Conservation (phyloP, 64 coral and sea anemone species). For the Dendrophyllia cribrosa region DNA sequence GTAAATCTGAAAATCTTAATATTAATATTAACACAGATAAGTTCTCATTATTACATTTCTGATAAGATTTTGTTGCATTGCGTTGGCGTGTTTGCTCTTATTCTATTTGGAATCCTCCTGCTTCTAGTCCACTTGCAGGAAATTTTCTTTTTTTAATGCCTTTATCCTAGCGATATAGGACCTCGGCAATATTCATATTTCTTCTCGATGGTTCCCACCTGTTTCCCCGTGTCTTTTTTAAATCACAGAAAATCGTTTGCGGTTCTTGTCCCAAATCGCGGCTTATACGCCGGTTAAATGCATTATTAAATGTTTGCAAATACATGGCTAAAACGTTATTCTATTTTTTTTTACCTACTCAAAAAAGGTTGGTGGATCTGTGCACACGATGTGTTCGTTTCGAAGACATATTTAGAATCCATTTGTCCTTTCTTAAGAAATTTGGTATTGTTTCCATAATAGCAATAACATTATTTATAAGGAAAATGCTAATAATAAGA, state of each 20-base stretch:
- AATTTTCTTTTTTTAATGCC: neutral
- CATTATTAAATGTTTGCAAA: conserved; percentile 15
- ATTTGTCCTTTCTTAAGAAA: too few relatives aligned
- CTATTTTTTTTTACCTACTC: neutral
- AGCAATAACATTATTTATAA: too few relatives aligned
- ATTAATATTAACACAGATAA: neutral
- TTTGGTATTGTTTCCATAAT: too few relatives aligned
- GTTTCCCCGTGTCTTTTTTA: neutral
- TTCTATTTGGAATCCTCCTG: neutral
- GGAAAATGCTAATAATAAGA: too few relatives aligned
- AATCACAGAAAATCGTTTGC: neutral
- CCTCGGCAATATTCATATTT: neutral
- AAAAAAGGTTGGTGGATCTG: neutral
- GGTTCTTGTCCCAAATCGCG: neutral
- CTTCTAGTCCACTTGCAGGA: neutral
- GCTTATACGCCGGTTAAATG: neutral
- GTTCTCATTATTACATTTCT: neutral
- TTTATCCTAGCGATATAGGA: neutral
- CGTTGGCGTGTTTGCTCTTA: neutral
- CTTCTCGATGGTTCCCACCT: neutral
- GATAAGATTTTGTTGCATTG: neutral
- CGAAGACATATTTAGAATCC: too few relatives aligned
- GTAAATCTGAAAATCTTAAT: neutral
- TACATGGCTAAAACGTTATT: neutral
- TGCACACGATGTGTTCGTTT: too few relatives aligned